Evolutionary conservation across 2,113 vertebrate genomes (phyloP).

Genomic region (Xyrauchen texanus): DNA sequence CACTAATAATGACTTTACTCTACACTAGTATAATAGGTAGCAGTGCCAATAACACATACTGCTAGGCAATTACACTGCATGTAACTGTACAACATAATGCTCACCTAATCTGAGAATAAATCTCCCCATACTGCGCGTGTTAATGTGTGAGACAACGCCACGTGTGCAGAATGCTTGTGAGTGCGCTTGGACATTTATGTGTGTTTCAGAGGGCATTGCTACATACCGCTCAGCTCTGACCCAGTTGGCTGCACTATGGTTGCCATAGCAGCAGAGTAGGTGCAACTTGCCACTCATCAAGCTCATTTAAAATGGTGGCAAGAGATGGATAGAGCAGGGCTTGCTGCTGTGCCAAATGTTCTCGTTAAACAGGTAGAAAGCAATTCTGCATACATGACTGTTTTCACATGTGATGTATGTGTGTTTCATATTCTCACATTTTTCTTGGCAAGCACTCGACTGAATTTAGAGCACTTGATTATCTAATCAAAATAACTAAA

Average conservation of each 20-base stretch:
- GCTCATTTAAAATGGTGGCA: constrained; percentile 58
- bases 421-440: too few species aligned
- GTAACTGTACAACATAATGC: neutral
- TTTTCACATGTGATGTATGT: too few species aligned
- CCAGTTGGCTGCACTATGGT: constrained; percentile 57
- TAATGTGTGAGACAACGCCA: constrained; percentile 19
- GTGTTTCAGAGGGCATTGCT: constrained; percentile 33
- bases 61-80: constrained; percentile 21
- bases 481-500: too few species aligned
- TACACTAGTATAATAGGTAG: constrained; percentile 18
- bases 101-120: constrained; percentile 37
- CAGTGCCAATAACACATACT: constrained; percentile 34
- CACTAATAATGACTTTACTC: constrained; percentile 14
- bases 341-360: neutral
- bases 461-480: too few species aligned
- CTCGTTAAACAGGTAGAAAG: constrained; percentile 19
- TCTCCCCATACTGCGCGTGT: constrained; percentile 19
- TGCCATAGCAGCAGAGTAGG: constrained; percentile 58
- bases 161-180: neutral
- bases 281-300: constrained; percentile 59
- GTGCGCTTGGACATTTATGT: neutral
- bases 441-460: too few species aligned
- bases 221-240: constrained; percentile 50
- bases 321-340: constrained; percentile 32
- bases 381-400: neutral